Percentiles rank a stretch among this genome's conserved stretches.
Evolutionary conservation across 2,797 vertebrate genomes (phyloP).

Genomic region (Gymnodraco acuticeps): DNA sequence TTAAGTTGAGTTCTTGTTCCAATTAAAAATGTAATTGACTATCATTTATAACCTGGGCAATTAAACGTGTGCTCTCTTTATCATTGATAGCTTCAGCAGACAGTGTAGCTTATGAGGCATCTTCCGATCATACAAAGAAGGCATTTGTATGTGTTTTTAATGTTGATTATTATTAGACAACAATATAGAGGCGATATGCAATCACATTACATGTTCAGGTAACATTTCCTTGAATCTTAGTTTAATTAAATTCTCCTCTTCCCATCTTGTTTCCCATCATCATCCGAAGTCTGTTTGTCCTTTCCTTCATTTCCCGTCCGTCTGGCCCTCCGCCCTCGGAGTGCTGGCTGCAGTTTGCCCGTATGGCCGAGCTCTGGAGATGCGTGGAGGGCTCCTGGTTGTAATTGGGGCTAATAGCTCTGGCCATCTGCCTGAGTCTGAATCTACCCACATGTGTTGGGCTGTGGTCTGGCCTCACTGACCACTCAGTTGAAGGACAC

Average conservation of each 20-base stretch:
- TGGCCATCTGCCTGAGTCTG: conserved; percentile 72
- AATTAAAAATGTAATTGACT: conserved; percentile 43
- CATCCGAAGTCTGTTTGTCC: conserved; percentile 13
- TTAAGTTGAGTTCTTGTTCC: conserved; percentile 50
- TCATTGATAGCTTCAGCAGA: conserved; percentile 18
- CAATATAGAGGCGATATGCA: background rate
- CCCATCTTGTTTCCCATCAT: background rate
- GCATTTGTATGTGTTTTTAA: no score
- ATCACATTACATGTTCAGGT: no score
- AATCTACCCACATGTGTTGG: conserved; percentile 38
- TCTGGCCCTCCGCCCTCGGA: conserved; percentile 22
- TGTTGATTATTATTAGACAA: no score
- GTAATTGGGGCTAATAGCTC: conserved; percentile 73
- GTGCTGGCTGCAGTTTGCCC: conserved; percentile 31
- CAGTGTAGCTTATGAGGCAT: conserved; percentile 19
- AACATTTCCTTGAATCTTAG: background rate
- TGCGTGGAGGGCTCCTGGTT: conserved; percentile 54
- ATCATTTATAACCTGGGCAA: conserved; percentile 46
- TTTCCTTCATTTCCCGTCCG: conserved; percentile 16
- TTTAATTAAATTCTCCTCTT: conserved; percentile 1
- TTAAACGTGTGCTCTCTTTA: conserved; percentile 29
- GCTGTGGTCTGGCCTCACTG: conserved; percentile 61
- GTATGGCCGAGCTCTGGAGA: conserved; percentile 63
- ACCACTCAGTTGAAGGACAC: conserved; percentile 77
- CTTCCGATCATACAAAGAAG: background rate